Percentiles rank a stretch among this genome's conserved stretches.
Evolutionary conservation across 2,888 invertebrate species (phyloP).

Genomic region (Nephrotoma flavescens): DNA sequence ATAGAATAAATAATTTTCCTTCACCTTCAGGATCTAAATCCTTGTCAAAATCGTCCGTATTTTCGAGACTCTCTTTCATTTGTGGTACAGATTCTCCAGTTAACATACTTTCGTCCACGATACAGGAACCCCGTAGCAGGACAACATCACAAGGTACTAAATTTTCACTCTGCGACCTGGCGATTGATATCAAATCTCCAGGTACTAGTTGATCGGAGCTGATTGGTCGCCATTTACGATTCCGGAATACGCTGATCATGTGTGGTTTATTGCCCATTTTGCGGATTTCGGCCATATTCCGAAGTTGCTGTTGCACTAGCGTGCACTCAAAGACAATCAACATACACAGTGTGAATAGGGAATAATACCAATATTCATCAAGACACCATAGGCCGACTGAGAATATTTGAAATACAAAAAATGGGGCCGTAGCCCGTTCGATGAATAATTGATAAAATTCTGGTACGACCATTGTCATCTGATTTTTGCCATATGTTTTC

Average conservation of each 20-base stretch:
- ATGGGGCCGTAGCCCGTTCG: conserved; percentile 96
- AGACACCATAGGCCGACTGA: conserved; percentile 98
- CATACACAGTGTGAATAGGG: conserved; percentile 92
- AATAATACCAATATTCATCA: conserved; percentile 98
- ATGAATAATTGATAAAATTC: conserved; percentile 93
- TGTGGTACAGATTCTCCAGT: conserved; percentile 93
- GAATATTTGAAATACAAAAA: conserved; percentile 99
- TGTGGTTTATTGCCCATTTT: conserved; percentile 99
- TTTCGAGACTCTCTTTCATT: conserved; percentile 95
- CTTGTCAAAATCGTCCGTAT: conserved; percentile 42
- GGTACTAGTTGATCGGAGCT: conserved; percentile 81
- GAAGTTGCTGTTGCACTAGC: conserved; percentile 90
- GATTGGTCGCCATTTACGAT: conserved; percentile 76
- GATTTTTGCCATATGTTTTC: conserved; percentile 78
- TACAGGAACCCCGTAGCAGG: conserved; percentile 85
- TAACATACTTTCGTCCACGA: conserved; percentile 98
- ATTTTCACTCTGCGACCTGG: conserved; percentile 75
- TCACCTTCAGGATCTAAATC: conserved; percentile 71
- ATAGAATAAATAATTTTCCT: conserved; percentile 84
- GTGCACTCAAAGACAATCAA: conserved; percentile 94
- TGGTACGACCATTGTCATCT: conserved; percentile 79
- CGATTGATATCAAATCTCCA: conserved; percentile 92
- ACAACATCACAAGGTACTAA: conserved; percentile 94
- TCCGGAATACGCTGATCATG: conserved; percentile 76
- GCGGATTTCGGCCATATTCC: conserved; percentile 96